These are phyloP conservation scores for Actinemys pallida DNA, from an alignment of 2,113 vertebrate species.

Conservation along the genomic window DNA sequence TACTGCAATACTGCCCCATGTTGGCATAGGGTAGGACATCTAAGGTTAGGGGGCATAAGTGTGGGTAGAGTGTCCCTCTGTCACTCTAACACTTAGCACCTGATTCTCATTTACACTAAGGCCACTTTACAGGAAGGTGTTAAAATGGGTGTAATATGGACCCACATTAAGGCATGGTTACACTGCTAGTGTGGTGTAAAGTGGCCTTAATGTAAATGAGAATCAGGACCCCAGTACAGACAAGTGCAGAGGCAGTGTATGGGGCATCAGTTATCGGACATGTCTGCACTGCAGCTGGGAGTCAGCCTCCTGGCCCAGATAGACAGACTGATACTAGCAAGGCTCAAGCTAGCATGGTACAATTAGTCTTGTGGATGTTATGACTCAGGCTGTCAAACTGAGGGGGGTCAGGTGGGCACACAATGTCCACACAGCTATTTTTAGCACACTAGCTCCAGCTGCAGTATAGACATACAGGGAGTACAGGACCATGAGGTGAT, in stretches of 20 bases:
- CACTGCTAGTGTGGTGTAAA: neutral
- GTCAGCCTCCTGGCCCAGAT: neutral
- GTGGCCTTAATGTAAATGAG: neutral
- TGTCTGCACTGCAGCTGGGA: neutral
- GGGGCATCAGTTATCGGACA: slow-evolving; percentile 4
- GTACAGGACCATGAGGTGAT: neutral
- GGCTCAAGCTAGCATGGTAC: neutral
- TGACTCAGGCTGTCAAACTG: neutral
- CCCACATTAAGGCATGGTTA: slow-evolving; percentile 3
- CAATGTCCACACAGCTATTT: neutral
- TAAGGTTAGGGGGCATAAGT: neutral
- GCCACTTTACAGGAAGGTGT: neutral
- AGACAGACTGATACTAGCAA: neutral
- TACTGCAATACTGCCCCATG: neutral
- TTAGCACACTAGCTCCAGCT: neutral
- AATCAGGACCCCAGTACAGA: slow-evolving; percentile 5
- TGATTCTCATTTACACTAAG: neutral
- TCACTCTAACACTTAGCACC: neutral
- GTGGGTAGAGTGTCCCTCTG: neutral
- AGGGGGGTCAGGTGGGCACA: neutral
- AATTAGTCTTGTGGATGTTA: neutral
- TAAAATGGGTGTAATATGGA: neutral
- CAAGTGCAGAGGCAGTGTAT: neutral
- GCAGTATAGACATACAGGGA: neutral
- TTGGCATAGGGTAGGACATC: neutral